Conservation (phyloP, 2,113 vertebrate species). For the Sapajus apella region DNA sequence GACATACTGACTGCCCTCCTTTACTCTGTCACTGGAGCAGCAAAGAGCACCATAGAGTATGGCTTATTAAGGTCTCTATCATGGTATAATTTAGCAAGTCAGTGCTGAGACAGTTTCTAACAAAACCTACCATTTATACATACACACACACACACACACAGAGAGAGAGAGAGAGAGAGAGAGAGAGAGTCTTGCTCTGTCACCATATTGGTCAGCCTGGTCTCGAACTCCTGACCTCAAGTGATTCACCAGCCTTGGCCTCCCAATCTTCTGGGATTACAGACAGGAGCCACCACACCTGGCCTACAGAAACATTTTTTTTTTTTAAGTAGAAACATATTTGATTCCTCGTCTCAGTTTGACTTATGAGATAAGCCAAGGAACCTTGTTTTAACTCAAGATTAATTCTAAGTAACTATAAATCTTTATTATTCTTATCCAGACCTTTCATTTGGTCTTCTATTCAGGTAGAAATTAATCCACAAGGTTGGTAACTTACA, state of each 20-base stretch:
- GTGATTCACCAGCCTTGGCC: no score
- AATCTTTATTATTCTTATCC: constrained; percentile 18
- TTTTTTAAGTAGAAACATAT: neutral
- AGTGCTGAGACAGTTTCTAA: neutral
- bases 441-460: neutral
- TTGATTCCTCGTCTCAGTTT: neutral
- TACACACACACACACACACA: no score
- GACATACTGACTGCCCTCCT: neutral
- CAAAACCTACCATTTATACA: neutral
- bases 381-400: neutral
- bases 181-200: no score
- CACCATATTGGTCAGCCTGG: no score
- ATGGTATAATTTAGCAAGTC: neutral
- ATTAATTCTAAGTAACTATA: neutral
- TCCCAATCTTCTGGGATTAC: no score
- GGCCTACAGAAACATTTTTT: neutral
- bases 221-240: no score
- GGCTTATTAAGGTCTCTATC: neutral
- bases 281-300: no score
- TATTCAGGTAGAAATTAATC: neutral
- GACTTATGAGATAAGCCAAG: neutral
- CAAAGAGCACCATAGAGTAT: accelerated
- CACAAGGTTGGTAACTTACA: neutral
- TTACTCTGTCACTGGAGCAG: neutral
- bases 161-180: no score